A percentile compares a stretch with the other conserved stretches of the same genome.
Evolutionary conservation across 2,888 invertebrate genomes (phyloP).

Genomic region (Melinaea marsaeus): DNA sequence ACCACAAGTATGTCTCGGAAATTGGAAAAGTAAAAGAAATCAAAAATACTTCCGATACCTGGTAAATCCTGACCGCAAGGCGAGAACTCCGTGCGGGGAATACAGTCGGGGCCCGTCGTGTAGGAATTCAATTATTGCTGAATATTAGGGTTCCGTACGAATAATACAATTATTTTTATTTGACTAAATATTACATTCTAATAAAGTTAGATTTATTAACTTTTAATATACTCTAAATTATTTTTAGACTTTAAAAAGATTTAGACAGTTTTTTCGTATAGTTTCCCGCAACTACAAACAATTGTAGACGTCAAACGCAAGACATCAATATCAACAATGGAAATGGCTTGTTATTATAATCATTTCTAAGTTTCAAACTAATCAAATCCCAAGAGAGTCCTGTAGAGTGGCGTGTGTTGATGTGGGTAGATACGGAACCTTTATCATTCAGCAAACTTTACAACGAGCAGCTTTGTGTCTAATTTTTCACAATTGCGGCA

Average conservation of each 20-base stretch:
- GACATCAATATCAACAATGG: background rate
- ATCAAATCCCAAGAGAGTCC: conserved; percentile 18
- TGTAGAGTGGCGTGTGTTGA: conserved; percentile 22
- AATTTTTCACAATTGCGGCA: conserved; percentile 57
- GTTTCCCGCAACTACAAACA: too few relatives aligned
- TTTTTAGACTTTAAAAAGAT: too few relatives aligned
- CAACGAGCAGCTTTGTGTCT: conserved; percentile 34
- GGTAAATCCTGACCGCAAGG: conserved; percentile 64
- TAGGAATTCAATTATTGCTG: conserved; percentile 62
- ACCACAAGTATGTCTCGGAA: conserved; percentile 31
- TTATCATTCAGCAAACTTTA: conserved; percentile 16
- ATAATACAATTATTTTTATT: background rate
- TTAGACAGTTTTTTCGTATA: too few relatives aligned
- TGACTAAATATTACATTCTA: too few relatives aligned
- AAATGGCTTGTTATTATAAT: background rate
- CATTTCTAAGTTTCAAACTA: conserved; percentile 21
- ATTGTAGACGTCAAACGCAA: too few relatives aligned
- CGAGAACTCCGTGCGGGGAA: conserved; percentile 48
- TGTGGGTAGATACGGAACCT: conserved; percentile 19
- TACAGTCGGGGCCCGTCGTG: conserved; percentile 33
- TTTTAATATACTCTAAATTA: too few relatives aligned
- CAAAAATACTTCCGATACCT: conserved; percentile 66
- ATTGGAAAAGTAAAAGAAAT: conserved; percentile 52
- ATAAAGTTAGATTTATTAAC: too few relatives aligned
- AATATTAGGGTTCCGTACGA: conserved; percentile 37